These are phyloP conservation scores for Spizella passerina DNA, from an alignment of 2,797 vertebrate genomes.

Conservation along the genomic window DNA sequence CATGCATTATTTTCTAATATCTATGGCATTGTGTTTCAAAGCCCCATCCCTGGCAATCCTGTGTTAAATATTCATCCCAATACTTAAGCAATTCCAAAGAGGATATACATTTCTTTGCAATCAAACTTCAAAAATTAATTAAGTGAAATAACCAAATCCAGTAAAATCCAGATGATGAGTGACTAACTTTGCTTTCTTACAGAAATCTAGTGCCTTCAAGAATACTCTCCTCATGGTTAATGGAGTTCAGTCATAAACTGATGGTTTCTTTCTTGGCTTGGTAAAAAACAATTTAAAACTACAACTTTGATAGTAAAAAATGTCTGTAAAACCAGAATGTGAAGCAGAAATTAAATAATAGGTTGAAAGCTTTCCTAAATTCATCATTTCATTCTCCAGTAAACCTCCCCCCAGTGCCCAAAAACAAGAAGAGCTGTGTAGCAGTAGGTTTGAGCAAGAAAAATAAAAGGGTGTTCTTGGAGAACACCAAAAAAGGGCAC, in stretches of 20 bases:
- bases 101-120: neutral
- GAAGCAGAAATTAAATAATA: neutral
- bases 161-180: neutral
- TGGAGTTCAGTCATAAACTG: conserved; percentile 4
- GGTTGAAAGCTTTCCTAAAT: neutral
- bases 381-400: neutral
- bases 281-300: conserved; percentile 35
- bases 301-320: conserved; percentile 13
- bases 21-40: neutral
- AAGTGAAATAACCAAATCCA: neutral
- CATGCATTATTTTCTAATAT: neutral
- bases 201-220: neutral
- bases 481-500: neutral
- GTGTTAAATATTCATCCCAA: neutral
- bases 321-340: neutral
- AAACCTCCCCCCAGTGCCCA: neutral
- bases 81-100: neutral
- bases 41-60: neutral
- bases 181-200: neutral
- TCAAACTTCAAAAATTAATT: neutral
- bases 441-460: neutral
- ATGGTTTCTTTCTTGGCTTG: neutral
- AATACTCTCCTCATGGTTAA: neutral
- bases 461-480: neutral
- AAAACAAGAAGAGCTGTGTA: neutral